phyloP scores from a whole-genome alignment of 2,888 invertebrate genomes.

The Chloroclystis v-ata region DNA sequence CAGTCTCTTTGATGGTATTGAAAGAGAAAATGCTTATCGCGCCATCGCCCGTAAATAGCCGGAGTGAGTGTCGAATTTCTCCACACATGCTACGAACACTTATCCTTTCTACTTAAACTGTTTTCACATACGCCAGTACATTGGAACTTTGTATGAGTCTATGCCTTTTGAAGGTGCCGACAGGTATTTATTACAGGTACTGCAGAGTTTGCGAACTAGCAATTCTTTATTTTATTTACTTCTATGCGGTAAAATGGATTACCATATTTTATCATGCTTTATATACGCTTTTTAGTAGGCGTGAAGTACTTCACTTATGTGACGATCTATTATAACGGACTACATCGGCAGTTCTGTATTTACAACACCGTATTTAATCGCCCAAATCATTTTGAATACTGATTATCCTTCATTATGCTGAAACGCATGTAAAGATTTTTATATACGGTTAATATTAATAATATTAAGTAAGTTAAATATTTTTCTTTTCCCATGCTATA shows the following conservation, averaged over 20 bases:
- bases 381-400: no score
- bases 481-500: no score
- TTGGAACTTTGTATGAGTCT: constrained; percentile 53
- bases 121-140: constrained; percentile 63
- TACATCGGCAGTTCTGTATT: no score
- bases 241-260: constrained; percentile 6
- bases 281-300: no score
- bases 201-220: constrained; percentile 2
- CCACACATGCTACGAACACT: constrained; percentile 68
- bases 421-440: no score
- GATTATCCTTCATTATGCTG: no score
- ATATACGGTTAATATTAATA: no score
- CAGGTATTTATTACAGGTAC: constrained; percentile 37
- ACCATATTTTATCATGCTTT: background rate
- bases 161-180: constrained; percentile 51
- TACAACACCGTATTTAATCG: no score
- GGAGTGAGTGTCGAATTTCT: constrained; percentile 70
- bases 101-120: constrained; percentile 72
- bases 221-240: constrained; percentile 8
- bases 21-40: constrained; percentile 75
- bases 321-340: no score
- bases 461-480: no score
- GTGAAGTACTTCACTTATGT: no score
- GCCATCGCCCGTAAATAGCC: constrained; percentile 71
- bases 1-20: constrained; percentile 73